Evolutionary conservation across 53 echinoderm and acorn worm species (phyloP).

Genomic region (Holothuria leucospilota): DNA sequence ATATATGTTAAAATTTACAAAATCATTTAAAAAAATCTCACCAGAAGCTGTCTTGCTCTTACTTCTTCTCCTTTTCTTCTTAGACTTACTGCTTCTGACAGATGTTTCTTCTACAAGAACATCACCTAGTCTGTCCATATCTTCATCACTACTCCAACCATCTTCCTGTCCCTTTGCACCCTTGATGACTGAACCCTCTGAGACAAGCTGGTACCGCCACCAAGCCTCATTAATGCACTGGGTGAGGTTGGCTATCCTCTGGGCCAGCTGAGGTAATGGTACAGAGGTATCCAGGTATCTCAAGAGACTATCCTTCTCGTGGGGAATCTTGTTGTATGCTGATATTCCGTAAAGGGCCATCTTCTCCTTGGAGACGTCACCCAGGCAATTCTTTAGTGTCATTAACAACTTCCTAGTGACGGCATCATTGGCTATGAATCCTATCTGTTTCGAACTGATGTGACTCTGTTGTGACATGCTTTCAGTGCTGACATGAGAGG

Average conservation of each 20-base stretch:
- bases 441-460: slow-evolving; percentile 50
- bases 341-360: slow-evolving; percentile 50
- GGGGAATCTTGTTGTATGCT: slow-evolving; percentile 35
- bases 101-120: slow-evolving; percentile 53
- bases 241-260: slow-evolving; percentile 79
- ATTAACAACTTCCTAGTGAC: slow-evolving; percentile 70
- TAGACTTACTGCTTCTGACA: slow-evolving; percentile 12
- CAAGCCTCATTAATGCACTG: slow-evolving; percentile 85
- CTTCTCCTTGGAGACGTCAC: slow-evolving; percentile 66
- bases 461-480: slow-evolving; percentile 36
- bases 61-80: slow-evolving; percentile 41
- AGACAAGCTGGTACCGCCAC: slow-evolving; percentile 94
- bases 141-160: slow-evolving; percentile 77
- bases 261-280: slow-evolving; percentile 67
- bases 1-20: too few species aligned
- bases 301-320: slow-evolving; percentile 47
- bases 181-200: slow-evolving; percentile 21
- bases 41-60: slow-evolving; percentile 33
- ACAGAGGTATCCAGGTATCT: slow-evolving; percentile 79
- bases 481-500: slow-evolving; percentile 30
- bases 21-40: background rate
- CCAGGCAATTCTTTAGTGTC: slow-evolving; percentile 80
- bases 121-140: slow-evolving; percentile 55
- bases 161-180: background rate
- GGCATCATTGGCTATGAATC: slow-evolving; percentile 70